Evolutionary conservation across 2,888 invertebrate genomes (phyloP), one percentile per base, ranked within the genome.

Genomic region (Aproaerema taeniolella): DNA sequence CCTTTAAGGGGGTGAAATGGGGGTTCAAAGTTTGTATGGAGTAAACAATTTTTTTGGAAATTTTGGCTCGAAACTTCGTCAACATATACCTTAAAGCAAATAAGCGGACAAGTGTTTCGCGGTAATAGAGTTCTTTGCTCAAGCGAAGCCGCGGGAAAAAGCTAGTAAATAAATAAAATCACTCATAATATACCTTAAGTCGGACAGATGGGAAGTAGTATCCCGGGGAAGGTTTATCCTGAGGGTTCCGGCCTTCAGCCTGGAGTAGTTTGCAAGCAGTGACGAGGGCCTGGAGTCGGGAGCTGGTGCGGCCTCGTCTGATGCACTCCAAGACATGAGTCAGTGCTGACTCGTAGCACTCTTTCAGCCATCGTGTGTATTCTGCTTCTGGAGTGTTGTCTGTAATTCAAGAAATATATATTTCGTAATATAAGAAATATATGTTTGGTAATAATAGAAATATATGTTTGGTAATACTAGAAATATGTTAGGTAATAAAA

Each of bases 221-320:
- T 1, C 88, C 85, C 11, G 80, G 72, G 4, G 66, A 64, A 1
- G 73, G 16, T 8, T 26, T 67, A 52, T 90, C 90, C 24, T 93
- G 58, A 0, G 93, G 92, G 63, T 89, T 78, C 58, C 89, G 90
- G 6, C 93, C 93, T 75, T 95, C 95, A 39, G 88, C 88, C 30
- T 90, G 88, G 54, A 95, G 77, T 40, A 95, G 71, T 61, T 92
- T 92, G 89, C 95, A 91, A 34, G 91, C 88, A 0, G 93, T 91
- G 1, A 91, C 89, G 2, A 95, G 75, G 0, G 93, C 92, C 71
- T 91, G 90, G 4, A 87, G 72, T 34, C 88, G 86, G 8, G 91
- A 87, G 37, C 64, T 69, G 2, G 74, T 67, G 46, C 88, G 85
- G 3, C 88, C 87, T 13, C 79, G 73, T 16, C 82, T 80, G 40